Conservation (phyloP, 1,140 invertebrate species). For the Drosophila pseudoananassae region DNA sequence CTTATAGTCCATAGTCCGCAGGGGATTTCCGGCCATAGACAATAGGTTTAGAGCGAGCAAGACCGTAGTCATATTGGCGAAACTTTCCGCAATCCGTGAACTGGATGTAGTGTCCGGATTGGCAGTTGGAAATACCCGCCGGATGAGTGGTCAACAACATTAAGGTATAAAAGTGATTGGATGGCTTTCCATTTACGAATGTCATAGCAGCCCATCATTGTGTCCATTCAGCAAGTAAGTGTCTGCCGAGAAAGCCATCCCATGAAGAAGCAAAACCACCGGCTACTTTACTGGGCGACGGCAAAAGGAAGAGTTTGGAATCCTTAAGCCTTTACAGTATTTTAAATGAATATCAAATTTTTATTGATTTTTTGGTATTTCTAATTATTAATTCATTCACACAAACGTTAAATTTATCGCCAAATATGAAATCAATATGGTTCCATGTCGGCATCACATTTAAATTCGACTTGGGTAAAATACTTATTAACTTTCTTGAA, state of each 20-base stretch:
- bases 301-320: constrained; percentile 67
- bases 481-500: background rate
- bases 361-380: background rate
- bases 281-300: constrained; percentile 9
- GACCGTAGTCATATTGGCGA: constrained; percentile 80
- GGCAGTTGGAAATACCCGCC: constrained; percentile 89
- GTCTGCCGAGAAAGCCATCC: constrained; percentile 85
- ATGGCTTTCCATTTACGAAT: constrained; percentile 74
- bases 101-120: constrained; percentile 89
- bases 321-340: constrained; percentile 20
- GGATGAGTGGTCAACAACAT: constrained; percentile 89
- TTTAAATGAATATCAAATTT: no score
- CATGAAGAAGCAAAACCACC: constrained; percentile 87
- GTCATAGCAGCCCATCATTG: constrained; percentile 84
- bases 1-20: constrained; percentile 87
- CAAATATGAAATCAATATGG: constrained; percentile 1
- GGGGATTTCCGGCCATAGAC: no score
- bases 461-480: background rate
- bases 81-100: constrained; percentile 83
- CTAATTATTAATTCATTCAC: background rate
- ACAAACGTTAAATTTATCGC: background rate
- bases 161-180: background rate
- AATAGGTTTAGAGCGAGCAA: no score
- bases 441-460: background rate
- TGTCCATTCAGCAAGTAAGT: constrained; percentile 85